Base-by-base conservation (phyloP, 2,113 vertebrate species). In the Corythornis vintsioides region DNA sequence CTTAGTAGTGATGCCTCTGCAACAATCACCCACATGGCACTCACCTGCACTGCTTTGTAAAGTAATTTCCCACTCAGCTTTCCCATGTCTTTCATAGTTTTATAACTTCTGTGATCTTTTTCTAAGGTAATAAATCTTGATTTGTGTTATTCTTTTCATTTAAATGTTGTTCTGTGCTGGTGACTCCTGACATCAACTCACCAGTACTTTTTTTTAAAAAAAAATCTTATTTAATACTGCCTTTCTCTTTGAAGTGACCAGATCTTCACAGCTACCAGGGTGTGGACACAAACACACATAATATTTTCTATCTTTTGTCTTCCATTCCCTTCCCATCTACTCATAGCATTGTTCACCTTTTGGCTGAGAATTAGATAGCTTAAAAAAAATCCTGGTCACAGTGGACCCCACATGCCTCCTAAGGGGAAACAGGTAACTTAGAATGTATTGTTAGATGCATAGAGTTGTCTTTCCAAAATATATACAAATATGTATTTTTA, bases 21-120 rank as follows among this genome's bases (percentile, higher is more conserved):
- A 61, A 22, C 22, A 38, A 20, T 28, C 3, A 2, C 33, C 48
- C 43, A 47, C 0, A 0, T 2, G 0, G 29, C 56, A 21, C 42
- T 26, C 25, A 19, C 42, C 43, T 31, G 10, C 29, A 8, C 60
- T 17, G 55, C 76, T 89, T 73, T 53, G 28, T 52, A 33, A 33
- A 33, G 33, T 33, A 8, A 26, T 43, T 88, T n/a, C 29, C 48
- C 7, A 38, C 48, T 38, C 78, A 76, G 47, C 35, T 71, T 75
- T 67, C 65, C 47, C 35, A 28, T 2, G 18, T 48, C 56, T 74
- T 74, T 55, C 22, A 50, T 10, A 7, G 42, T 15, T 81, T 67
- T 61, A 21, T 35, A 57, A 56, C 53, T 56, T 55, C 50, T 35
- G 11, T 40, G 13, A 50, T 43, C 13, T 57, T 63, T 50, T 65